Conservation (phyloP, 2,888 invertebrate species). For the Acronicta leporina region DNA sequence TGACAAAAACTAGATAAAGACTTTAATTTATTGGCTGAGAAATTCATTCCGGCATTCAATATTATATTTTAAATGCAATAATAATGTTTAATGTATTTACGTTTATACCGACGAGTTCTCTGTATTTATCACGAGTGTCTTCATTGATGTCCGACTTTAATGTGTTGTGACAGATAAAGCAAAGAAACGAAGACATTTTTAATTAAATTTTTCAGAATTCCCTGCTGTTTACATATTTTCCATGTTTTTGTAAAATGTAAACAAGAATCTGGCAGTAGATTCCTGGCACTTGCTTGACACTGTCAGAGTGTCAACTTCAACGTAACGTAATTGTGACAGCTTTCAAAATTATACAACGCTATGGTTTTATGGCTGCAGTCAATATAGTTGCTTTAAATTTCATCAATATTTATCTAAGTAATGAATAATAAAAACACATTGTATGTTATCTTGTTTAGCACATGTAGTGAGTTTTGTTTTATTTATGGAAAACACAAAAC, state of each 20-base stretch:
- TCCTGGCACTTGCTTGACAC: slow-evolving; percentile 5
- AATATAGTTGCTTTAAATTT: no score
- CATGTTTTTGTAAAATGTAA: slow-evolving; percentile 10
- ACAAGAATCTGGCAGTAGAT: slow-evolving; percentile 12
- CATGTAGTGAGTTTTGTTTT: no score
- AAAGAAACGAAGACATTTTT: slow-evolving; percentile 76
- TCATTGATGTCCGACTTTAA: slow-evolving; percentile 76
- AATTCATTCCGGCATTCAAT: no score
- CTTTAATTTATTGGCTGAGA: no score
- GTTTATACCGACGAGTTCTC: slow-evolving; percentile 79
- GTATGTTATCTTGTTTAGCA: no score
- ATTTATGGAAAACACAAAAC: no score
- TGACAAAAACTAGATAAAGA: no score
- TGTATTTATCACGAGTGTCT: slow-evolving; percentile 79
- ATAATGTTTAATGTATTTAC: slow-evolving; percentile 60
- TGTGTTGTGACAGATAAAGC: slow-evolving; percentile 81
- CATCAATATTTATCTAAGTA: no score
- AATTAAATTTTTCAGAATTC: not conserved
- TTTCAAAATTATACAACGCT: slow-evolving; percentile 1
- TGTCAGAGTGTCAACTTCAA: not conserved
- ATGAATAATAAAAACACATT: no score
- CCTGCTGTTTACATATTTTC: not conserved
- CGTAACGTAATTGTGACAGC: not conserved
- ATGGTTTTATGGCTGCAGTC: no score
- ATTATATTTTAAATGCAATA: no score